phyloP scores from a whole-genome alignment of 2,797 vertebrate genomes.

The Ispidina lecontei region DNA sequence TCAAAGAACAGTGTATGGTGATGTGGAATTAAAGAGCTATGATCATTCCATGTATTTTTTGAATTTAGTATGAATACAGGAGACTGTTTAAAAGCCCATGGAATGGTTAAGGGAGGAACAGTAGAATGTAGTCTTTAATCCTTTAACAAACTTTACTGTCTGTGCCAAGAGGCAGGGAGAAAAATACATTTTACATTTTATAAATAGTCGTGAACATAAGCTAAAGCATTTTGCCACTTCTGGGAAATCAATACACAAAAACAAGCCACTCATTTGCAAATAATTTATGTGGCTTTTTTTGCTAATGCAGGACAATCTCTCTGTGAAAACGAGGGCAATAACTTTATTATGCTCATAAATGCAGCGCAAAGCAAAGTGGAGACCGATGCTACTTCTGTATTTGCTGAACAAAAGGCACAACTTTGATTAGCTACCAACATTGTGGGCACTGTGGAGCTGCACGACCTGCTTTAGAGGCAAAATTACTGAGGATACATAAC shows the following conservation, averaged over 20 bases:
- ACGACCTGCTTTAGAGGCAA: constrained; percentile 11
- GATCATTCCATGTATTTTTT: background rate
- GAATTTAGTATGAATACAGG: constrained; percentile 14
- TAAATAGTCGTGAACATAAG: constrained; percentile 67
- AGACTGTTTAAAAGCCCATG: constrained; percentile 20
- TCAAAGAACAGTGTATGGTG: background rate
- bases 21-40: background rate
- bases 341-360: constrained; percentile 75
- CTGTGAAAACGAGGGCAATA: constrained; percentile 74
- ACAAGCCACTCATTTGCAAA: constrained; percentile 68
- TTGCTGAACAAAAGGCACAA: constrained; percentile 40
- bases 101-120: constrained; percentile 30
- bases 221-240: constrained; percentile 70
- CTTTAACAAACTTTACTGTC: constrained; percentile 31
- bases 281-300: constrained; percentile 68
- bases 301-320: constrained; percentile 72
- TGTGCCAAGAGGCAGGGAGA: constrained; percentile 42
- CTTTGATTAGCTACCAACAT: constrained; percentile 16
- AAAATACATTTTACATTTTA: constrained; percentile 62
- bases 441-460: background rate
- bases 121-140: background rate
- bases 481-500: background rate
- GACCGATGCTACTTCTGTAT: constrained; percentile 1
- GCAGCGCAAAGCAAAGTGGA: constrained; percentile 67
- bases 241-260: constrained; percentile 72